Percentiles rank a stretch among this genome's conserved stretches.
Evolutionary conservation across 1,140 invertebrate species (phyloP).

Genomic region (Bombus polaris): DNA sequence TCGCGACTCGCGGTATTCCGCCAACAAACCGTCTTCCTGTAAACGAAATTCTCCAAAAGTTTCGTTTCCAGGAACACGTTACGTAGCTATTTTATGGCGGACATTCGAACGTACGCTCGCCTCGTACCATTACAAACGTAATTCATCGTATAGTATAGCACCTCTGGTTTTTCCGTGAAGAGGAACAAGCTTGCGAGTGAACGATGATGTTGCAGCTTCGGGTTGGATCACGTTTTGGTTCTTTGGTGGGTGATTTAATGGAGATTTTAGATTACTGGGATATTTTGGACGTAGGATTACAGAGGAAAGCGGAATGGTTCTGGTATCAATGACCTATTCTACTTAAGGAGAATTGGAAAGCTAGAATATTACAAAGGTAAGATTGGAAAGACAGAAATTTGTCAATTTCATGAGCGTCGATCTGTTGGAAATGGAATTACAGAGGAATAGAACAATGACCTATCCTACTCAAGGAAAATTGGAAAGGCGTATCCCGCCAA

Average conservation of each 20-base stretch:
- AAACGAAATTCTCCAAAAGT: slow-evolving; percentile 14
- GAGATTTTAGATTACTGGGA: too few relatives aligned
- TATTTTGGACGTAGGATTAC: too few relatives aligned
- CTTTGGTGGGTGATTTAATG: not conserved
- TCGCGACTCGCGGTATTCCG: not conserved
- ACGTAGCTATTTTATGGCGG: slow-evolving; percentile 14
- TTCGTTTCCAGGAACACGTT: slow-evolving; percentile 1
- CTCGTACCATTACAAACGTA: not conserved
- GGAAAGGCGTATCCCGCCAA: not conserved
- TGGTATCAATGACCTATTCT: not conserved
- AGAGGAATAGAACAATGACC: too few relatives aligned
- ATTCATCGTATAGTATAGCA: not conserved
- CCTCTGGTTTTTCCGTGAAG: not conserved
- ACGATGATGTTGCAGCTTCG: too few relatives aligned
- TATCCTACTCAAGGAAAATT: not conserved
- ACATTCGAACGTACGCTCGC: not conserved
- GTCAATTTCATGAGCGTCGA: not conserved
- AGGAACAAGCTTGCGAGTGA: not conserved
- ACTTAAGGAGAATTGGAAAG: not conserved
- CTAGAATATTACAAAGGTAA: too few relatives aligned
- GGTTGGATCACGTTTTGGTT: not conserved
- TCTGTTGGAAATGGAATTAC: too few relatives aligned
- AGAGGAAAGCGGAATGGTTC: not conserved
- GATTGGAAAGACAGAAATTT: not conserved
- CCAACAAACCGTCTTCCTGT: not conserved